phyloP scores from a whole-genome alignment of 2,797 vertebrate genomes.

The Orientallactaga sibirica region DNA sequence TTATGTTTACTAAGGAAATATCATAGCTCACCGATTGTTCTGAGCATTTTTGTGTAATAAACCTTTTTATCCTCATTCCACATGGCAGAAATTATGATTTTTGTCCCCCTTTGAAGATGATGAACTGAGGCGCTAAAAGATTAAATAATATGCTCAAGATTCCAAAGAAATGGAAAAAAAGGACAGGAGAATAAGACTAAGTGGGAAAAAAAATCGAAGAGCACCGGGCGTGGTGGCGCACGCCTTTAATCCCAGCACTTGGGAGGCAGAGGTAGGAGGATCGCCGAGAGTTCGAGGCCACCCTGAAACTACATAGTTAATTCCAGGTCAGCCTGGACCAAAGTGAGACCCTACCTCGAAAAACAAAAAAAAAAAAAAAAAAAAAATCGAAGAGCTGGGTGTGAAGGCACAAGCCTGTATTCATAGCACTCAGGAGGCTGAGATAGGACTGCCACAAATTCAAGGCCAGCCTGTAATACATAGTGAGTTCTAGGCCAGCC shows the following conservation, averaged over 20 bases:
- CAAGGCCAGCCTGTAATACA: not conserved
- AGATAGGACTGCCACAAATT: not conserved
- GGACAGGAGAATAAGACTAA: not conserved
- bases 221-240: no score
- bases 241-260: no score
- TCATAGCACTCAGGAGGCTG: not conserved
- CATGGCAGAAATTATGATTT: not conserved
- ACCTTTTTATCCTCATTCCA: not conserved
- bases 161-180: not conserved
- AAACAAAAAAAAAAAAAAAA: slow-evolving; percentile 60
- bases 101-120: not conserved
- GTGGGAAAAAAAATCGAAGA: not conserved
- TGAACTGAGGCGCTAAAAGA: not conserved
- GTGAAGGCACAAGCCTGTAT: not conserved
- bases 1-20: not conserved
- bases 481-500: not conserved
- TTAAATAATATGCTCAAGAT: not conserved
- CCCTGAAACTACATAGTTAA: no score
- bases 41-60: not conserved
- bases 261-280: no score
- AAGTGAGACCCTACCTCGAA: no score
- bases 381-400: not conserved
- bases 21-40: not conserved
- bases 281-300: no score
- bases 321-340: no score